Percentiles rank a stretch among this genome's conserved stretches.
Conservation (phyloP, 64 coral and sea anemone genomes). For the Montipora capricornis region DNA sequence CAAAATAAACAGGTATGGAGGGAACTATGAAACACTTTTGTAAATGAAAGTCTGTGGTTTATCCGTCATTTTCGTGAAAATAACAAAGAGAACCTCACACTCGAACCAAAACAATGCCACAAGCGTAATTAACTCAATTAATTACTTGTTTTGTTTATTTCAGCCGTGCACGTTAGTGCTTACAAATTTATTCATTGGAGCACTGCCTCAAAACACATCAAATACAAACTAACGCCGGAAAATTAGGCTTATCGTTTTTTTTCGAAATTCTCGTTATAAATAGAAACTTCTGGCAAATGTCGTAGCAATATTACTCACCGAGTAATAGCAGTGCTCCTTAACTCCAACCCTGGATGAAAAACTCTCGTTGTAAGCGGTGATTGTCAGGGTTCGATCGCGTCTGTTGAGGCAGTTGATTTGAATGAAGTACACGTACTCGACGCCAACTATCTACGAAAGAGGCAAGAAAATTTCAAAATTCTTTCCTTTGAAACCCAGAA, state of each 20-base stretch:
- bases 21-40: neutral
- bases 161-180: neutral
- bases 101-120: no score
- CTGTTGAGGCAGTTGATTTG: conserved; percentile 93
- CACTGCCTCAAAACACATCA: neutral
- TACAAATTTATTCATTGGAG: neutral
- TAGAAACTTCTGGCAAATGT: neutral
- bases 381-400: conserved; percentile 84
- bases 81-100: neutral
- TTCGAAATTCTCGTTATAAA: neutral
- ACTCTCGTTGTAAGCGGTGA: conserved; percentile 92
- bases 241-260: neutral
- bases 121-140: neutral
- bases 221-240: neutral
- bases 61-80: conserved; percentile 1
- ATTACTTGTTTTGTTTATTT: neutral
- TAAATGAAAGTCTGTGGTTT: conserved; percentile 3
- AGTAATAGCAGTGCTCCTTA: conserved; percentile 91
- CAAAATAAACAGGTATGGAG: conserved; percentile 34
- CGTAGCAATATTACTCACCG: conserved; percentile 74
- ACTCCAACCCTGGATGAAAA: conserved; percentile 95
- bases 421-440: conserved; percentile 96
- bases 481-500: neutral
- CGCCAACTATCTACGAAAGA: conserved; percentile 86
- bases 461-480: conserved; percentile 10